Percentiles rank a stretch among this genome's conserved stretches.
Conservation (phyloP, 2,113 vertebrate genomes). For the Thalassarche chlororhynchos region DNA sequence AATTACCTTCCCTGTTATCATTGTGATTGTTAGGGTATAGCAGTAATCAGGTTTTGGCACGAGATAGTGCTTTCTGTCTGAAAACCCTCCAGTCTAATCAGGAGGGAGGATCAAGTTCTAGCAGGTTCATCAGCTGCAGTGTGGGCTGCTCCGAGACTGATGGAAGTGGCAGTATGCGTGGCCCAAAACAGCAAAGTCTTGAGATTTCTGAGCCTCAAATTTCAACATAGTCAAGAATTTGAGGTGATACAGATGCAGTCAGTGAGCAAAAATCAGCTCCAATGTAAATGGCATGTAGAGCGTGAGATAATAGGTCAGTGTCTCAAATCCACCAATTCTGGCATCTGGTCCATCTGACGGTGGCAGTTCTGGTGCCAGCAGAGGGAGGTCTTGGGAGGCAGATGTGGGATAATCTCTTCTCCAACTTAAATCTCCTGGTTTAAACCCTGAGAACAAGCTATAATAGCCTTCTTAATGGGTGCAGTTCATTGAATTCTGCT, state of each 20-base stretch:
- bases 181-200: not conserved
- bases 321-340: not conserved
- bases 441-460: conserved; percentile 19
- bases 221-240: not conserved
- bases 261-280: not conserved
- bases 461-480: conserved; percentile 28
- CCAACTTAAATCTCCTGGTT: conserved; percentile 13
- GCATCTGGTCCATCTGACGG: not conserved
- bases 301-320: not conserved
- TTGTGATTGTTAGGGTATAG: not conserved
- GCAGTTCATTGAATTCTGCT: conserved; percentile 33
- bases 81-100: not conserved
- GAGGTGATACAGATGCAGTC: not conserved
- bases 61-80: conserved; percentile 10
- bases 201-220: not conserved
- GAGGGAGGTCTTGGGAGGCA: not conserved
- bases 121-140: not conserved
- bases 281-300: not conserved
- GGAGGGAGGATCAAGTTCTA: not conserved
- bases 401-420: conserved; percentile 45
- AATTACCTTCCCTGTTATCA: not conserved
- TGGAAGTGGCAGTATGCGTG: not conserved
- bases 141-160: not conserved
- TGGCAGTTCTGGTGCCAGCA: not conserved
- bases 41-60: conserved; percentile 9